Evolutionary conservation across 2,888 invertebrate species (phyloP).

Genomic region (Leuctra nigra): DNA sequence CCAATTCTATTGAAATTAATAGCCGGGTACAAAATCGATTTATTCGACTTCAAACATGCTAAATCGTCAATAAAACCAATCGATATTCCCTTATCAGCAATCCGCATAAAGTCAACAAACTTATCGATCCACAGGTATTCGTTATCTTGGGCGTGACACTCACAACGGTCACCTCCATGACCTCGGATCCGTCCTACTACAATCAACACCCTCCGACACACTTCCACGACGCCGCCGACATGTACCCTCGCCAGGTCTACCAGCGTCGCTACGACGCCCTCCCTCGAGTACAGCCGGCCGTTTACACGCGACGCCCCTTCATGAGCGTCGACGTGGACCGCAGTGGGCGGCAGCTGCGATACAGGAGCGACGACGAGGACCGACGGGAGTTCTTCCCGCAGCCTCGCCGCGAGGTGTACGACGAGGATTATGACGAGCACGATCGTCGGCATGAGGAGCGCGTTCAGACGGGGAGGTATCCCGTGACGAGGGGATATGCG

Average conservation of each 20-base stretch:
- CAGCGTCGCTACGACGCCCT: not conserved
- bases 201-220: not conserved
- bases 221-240: not conserved
- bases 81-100: too few relatives aligned
- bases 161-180: not conserved
- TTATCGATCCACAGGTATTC: too few relatives aligned
- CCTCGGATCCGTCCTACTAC: conserved; percentile 8
- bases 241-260: not conserved
- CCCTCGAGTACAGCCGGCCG: not conserved
- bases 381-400: too few relatives aligned
- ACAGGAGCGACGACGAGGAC: not conserved
- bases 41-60: too few relatives aligned
- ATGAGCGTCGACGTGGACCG: not conserved
- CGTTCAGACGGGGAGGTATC: too few relatives aligned
- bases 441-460: not conserved
- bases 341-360: not conserved
- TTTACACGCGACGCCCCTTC: not conserved
- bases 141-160: not conserved
- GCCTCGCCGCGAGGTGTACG: too few relatives aligned
- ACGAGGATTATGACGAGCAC: not conserved
- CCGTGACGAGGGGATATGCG: too few relatives aligned
- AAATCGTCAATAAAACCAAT: too few relatives aligned
- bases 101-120: too few relatives aligned
- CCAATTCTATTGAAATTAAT: too few relatives aligned
- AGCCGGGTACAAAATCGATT: too few relatives aligned